Evolutionary conservation across 2,888 invertebrate species (phyloP).

Genomic region (Galerucella pusilla): DNA sequence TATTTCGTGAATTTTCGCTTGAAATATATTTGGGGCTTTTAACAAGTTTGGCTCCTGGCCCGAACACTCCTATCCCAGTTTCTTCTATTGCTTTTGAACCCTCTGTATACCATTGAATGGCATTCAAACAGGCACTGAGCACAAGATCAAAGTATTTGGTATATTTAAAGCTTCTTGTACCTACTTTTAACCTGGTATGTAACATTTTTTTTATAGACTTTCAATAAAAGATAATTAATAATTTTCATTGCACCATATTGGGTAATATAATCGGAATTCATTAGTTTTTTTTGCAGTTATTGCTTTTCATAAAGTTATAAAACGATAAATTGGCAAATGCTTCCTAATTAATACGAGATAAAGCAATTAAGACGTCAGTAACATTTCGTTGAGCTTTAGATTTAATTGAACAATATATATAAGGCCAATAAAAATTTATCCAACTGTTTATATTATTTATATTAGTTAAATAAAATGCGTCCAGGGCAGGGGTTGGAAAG

Average conservation of each 20-base stretch:
- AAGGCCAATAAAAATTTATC: conserved; percentile 44
- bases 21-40: no score
- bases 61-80: no score
- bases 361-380: conserved; percentile 40
- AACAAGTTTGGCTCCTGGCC: no score
- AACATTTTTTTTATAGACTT: no score
- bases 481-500: not conserved
- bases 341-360: conserved; percentile 38
- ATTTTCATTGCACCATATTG: not conserved
- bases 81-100: no score
- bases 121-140: no score
- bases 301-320: conserved; percentile 9
- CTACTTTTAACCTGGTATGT: no score
- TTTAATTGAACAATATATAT: conserved; percentile 42
- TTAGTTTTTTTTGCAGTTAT: not conserved
- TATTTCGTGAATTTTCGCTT: no score
- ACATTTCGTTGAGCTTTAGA: conserved; percentile 42
- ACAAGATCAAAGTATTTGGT: no score
- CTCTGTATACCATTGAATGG: no score
- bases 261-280: not conserved
- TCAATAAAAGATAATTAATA: no score
- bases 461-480: conserved; percentile 35
- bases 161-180: no score
- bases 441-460: conserved; percentile 34
- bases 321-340: conserved; percentile 38